Base-by-base conservation (phyloP, 2,113 vertebrate species). In the Myotis davidii region DNA sequence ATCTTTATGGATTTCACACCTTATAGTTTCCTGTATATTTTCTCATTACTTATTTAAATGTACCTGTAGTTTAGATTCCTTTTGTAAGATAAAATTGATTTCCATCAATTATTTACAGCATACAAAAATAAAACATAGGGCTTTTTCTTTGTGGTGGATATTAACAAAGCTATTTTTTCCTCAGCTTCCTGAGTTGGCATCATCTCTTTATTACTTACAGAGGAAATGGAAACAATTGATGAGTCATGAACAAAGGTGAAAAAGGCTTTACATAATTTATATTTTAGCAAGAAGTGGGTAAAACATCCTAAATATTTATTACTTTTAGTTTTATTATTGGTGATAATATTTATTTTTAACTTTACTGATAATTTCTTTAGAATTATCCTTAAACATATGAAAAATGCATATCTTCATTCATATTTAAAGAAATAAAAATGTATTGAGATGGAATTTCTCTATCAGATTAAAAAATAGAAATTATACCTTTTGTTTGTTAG, bases 21-120 rank as follows among this genome's bases (percentile, higher is more conserved):
- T 76, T 90, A 9, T 25, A 85, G 59, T 76, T 96, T 92, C 45
- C 37, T 90, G 29, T 90, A 81, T 4, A 77, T 79, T 94, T 92
- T 88, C 52, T 52, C 23, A 96, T 90, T 88, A 76, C 10, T 94
- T 94, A 96, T 94, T 95, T 95, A 92, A 88, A 76, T 96, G 13
- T 94, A 94, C n/a, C 67, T 88, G 37, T 79, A 81, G 13, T 85
- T 48, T 59, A 90, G 27, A 94, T 21, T 45, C 25, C 9, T 52
- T 88, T 90, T 96, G 88, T 45, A 88, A 73, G n/a, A 67, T 45
- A 85, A 94, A 72, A 96, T 92, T 89, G 6, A 85, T 82, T 88
- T 96, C 32, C 90, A 81, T 96, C 5, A 94, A 90, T 90, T 87
- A 95, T 87, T 87, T 91, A 89, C 9, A 83, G 29, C 12, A 39